phyloP scores from a whole-genome alignment of 2,113 vertebrate species.

The Orthonyx spaldingii region DNA sequence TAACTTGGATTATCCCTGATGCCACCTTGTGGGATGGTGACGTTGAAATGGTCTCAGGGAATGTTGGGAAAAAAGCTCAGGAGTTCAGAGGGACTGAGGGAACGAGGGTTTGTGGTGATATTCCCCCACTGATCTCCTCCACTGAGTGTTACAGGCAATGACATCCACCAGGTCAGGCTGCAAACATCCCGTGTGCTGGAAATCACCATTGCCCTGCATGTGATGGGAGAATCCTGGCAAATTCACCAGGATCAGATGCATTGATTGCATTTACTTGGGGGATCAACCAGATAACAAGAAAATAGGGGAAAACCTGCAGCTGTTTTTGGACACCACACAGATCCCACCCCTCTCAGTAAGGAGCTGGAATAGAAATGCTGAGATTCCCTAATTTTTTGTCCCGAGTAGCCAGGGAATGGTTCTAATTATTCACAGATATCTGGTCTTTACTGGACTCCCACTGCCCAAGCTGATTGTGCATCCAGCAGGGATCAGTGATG shows the following conservation, averaged over 20 bases:
- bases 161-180: background rate
- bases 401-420: background rate
- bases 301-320: background rate
- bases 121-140: background rate
- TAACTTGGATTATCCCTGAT: background rate
- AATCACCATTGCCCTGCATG: background rate
- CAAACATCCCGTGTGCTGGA: background rate
- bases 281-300: background rate
- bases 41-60: rapidly evolving
- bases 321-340: background rate
- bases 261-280: background rate
- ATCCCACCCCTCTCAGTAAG: background rate
- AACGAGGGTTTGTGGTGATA: background rate
- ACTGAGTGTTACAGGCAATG: too few relatives aligned
- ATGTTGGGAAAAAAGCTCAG: background rate
- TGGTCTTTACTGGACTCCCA: background rate
- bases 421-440: background rate
- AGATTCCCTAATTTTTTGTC: background rate
- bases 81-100: background rate
- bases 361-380: background rate
- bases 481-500: background rate
- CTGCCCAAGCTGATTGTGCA: background rate
- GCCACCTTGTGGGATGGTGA: background rate
- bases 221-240: background rate
- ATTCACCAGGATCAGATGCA: background rate